phyloP scores from a whole-genome alignment of 2,888 invertebrate species.

The Apodemia zela region DNA sequence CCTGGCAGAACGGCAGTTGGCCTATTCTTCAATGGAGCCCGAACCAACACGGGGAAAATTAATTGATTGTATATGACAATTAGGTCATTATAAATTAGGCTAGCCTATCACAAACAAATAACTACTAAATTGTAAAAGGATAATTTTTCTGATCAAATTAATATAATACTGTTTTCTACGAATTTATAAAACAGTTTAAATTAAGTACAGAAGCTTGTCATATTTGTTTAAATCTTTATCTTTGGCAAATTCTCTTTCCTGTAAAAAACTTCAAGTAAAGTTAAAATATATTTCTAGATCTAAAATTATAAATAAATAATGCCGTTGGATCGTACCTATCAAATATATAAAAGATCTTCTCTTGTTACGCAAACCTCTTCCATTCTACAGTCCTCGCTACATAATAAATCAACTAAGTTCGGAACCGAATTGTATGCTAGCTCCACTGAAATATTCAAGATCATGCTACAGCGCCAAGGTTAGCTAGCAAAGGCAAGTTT shows the following conservation, averaged over 20 bases:
- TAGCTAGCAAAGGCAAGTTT: background rate
- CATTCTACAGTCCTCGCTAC: constrained; percentile 10
- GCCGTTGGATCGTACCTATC: background rate
- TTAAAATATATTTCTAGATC: background rate
- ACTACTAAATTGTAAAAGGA: too few species aligned
- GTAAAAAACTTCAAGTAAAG: background rate
- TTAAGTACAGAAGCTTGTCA: too few species aligned
- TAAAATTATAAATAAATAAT: background rate
- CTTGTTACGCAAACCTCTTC: background rate
- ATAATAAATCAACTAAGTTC: constrained; percentile 19
- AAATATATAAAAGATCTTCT: background rate
- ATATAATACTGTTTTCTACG: too few species aligned
- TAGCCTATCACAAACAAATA: too few species aligned
- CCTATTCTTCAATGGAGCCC: too few species aligned
- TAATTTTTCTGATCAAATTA: too few species aligned
- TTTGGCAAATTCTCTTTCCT: background rate
- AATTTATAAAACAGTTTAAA: too few species aligned
- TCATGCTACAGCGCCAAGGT: constrained; percentile 13
- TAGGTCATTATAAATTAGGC: too few species aligned
- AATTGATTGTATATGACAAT: too few species aligned
- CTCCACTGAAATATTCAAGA: constrained; percentile 17
- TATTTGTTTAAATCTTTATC: too few species aligned
- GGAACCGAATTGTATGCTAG: constrained; percentile 11
- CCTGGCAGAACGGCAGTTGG: too few species aligned
- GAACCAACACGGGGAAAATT: too few species aligned